Evolutionary conservation across 2,113 vertebrate genomes (phyloP).

Genomic region (Podarcis muralis): DNA sequence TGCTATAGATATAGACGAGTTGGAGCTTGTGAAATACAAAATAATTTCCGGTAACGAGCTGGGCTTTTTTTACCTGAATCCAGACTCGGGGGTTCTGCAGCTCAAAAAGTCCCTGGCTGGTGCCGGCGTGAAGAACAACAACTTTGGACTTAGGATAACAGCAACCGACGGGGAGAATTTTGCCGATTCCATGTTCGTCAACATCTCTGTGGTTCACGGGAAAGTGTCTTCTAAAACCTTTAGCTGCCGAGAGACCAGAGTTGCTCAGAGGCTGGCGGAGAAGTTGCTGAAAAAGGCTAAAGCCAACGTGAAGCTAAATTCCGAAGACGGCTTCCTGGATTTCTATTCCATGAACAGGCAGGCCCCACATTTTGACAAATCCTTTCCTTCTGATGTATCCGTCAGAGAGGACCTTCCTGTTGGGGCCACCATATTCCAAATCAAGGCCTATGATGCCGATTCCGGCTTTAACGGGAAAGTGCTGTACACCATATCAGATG

Average conservation of each 20-base stretch:
- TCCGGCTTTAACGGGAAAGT: conserved; percentile 96
- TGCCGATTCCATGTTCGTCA: conserved; percentile 94
- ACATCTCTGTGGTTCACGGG: conserved; percentile 90
- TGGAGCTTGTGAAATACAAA: conserved; percentile 96
- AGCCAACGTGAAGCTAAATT: conserved; percentile 85
- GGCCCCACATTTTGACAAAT: conserved; percentile 91
- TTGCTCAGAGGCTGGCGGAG: conserved; percentile 93
- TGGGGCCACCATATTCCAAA: conserved; percentile 85
- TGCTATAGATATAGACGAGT: conserved; percentile 94
- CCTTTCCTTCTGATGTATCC: conserved; percentile 88
- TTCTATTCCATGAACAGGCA: conserved; percentile 93
- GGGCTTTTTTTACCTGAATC: conserved; percentile 92
- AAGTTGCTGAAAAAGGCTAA: conserved; percentile 95
- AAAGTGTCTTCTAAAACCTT: conserved; percentile 87
- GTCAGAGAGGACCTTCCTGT: conserved; percentile 88
- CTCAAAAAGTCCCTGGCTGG: conserved; percentile 84
- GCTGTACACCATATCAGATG: conserved; percentile 88
- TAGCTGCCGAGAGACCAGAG: conserved; percentile 91
- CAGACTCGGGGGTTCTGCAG: conserved; percentile 92
- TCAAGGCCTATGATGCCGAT: conserved; percentile 91
- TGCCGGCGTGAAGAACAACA: conserved; percentile 81
- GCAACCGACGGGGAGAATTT: conserved; percentile 96
- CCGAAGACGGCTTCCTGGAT: conserved; percentile 93
- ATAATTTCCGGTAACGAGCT: conserved; percentile 94
- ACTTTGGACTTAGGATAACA: conserved; percentile 91